These are phyloP conservation scores for Phorcus lineatus DNA, from an alignment of 2,888 invertebrate genomes.

Conservation along the genomic window DNA sequence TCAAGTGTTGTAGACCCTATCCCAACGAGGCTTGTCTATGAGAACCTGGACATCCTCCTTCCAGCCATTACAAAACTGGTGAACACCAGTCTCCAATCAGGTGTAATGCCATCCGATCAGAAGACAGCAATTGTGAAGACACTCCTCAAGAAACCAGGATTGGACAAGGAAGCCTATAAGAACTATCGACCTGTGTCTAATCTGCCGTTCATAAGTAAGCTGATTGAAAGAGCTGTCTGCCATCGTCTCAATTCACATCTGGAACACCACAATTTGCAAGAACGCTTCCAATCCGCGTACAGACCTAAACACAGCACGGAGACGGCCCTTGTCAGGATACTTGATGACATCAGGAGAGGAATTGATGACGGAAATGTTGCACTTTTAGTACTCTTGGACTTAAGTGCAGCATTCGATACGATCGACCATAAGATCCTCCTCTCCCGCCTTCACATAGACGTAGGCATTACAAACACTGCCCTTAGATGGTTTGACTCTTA, in stretches of 20 bases:
- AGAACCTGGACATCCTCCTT: not conserved
- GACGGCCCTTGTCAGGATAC: constrained; percentile 2
- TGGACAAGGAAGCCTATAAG: not conserved
- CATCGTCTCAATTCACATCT: not conserved
- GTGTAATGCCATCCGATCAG: not conserved
- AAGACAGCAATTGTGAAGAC: not conserved
- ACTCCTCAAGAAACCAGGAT: not conserved
- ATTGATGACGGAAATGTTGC: not conserved
- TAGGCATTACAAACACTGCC: too few relatives aligned
- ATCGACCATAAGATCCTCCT: too few relatives aligned
- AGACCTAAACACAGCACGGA: not conserved
- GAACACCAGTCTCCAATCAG: not conserved
- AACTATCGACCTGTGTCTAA: not conserved
- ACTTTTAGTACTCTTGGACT: too few relatives aligned
- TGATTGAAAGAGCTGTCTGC: not conserved
- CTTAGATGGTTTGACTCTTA: too few relatives aligned
- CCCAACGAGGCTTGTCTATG: not conserved
- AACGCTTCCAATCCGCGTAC: not conserved
- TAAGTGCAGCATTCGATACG: too few relatives aligned
- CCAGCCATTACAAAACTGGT: not conserved
- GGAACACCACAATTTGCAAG: not conserved
- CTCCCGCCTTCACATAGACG: too few relatives aligned
- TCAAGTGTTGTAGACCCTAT: not conserved
- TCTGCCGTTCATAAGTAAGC: not conserved
- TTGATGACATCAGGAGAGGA: not conserved